Evolutionary conservation across 2,113 vertebrate genomes (phyloP).

Genomic region (Callorhinus ursinus): DNA sequence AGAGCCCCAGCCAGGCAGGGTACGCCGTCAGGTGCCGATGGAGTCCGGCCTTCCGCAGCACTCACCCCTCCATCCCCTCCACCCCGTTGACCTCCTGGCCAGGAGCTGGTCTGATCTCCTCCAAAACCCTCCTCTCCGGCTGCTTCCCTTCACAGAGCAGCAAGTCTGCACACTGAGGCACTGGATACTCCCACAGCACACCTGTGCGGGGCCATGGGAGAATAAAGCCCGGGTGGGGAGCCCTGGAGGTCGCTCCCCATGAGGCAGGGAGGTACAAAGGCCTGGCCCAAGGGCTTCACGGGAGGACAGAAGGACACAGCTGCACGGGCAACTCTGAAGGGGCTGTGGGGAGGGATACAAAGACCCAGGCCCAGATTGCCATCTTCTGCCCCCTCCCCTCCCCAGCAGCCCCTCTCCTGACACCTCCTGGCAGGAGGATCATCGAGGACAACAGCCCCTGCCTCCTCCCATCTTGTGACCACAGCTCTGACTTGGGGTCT

Average conservation of each 20-base stretch:
- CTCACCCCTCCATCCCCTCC: background rate
- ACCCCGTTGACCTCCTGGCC: background rate
- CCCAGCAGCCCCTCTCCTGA: background rate
- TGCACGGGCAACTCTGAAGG: background rate
- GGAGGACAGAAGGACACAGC: background rate
- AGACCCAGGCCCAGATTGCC: background rate
- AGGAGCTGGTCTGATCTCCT: background rate
- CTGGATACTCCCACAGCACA: background rate
- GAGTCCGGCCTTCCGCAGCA: background rate
- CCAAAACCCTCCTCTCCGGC: background rate
- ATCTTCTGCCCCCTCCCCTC: background rate
- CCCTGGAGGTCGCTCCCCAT: background rate
- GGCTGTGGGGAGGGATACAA: background rate
- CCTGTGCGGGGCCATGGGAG: accelerated
- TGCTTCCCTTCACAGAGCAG: background rate
- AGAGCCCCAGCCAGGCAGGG: background rate
- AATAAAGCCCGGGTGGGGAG: background rate
- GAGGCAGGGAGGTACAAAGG: background rate
- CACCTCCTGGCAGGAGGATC: background rate
- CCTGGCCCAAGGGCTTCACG: background rate
- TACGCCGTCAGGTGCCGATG: background rate
- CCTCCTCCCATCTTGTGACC: background rate
- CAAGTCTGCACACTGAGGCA: background rate
- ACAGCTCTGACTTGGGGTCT: background rate
- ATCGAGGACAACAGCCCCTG: background rate